Percentiles rank a stretch among this genome's conserved stretches.
These are phyloP conservation scores for Luscinia luscinia DNA, from an alignment of 2,797 vertebrate species.

Conservation along the genomic window DNA sequence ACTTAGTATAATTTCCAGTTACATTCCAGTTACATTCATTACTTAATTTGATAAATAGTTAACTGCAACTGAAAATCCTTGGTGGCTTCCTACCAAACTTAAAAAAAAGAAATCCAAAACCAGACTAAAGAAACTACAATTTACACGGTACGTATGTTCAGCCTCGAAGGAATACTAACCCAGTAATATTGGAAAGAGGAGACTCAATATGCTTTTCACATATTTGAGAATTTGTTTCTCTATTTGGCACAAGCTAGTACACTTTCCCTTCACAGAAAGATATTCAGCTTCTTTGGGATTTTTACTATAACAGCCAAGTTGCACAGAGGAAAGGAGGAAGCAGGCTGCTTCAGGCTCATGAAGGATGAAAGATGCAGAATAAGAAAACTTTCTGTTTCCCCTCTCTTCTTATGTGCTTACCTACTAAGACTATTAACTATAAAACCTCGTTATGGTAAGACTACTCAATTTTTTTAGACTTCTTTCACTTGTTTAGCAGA, in stretches of 20 bases:
- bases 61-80: not conserved
- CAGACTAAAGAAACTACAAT: not conserved
- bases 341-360: not conserved
- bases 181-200: not conserved
- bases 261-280: not conserved
- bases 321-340: not conserved
- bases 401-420: not conserved
- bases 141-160: accelerated
- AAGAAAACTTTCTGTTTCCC: not conserved
- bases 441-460: accelerated
- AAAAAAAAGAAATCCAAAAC: not conserved
- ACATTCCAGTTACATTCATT: not conserved
- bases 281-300: not conserved
- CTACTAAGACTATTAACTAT: not conserved
- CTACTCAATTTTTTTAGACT: not conserved
- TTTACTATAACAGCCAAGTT: not conserved
- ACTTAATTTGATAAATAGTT: not conserved
- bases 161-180: not conserved
- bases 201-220: not conserved
- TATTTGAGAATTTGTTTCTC: not conserved
- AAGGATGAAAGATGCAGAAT: not conserved
- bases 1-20: not conserved
- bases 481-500: not conserved
- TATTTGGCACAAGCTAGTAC: not conserved
- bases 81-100: not conserved